Evolutionary conservation across 2,797 vertebrate genomes (phyloP).

Genomic region (Chloroceryle amazona): DNA sequence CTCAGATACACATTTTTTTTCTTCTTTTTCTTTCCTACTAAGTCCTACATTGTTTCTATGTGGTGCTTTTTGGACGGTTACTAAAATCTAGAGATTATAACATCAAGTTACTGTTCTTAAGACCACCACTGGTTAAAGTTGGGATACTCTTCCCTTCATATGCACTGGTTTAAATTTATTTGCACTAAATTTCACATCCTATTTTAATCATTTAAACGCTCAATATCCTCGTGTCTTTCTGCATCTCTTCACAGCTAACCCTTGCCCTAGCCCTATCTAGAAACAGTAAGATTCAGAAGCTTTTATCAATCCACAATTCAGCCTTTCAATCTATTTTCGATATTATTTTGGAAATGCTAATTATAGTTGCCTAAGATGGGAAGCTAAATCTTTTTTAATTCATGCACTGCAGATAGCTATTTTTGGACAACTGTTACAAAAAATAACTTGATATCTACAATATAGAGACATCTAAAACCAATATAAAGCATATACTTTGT

Average conservation of each 20-base stretch:
- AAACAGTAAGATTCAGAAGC: background rate
- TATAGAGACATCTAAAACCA: background rate
- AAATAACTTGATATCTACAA: background rate
- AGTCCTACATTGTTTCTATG: background rate
- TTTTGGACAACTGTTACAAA: background rate
- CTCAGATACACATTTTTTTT: background rate
- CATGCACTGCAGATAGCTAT: background rate
- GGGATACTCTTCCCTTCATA: background rate
- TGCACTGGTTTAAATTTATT: background rate
- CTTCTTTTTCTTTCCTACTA: background rate
- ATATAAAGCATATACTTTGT: background rate
- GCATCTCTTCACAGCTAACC: background rate
- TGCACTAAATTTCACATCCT: background rate
- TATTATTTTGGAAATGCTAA: background rate
- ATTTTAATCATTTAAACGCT: background rate
- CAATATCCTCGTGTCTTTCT: background rate
- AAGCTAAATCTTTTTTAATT: background rate
- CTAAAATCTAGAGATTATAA: background rate
- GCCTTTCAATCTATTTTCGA: background rate
- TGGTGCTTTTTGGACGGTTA: background rate
- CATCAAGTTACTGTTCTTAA: background rate
- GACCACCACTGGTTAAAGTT: background rate
- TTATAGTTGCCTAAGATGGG: background rate
- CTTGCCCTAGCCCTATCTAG: background rate
- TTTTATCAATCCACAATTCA: background rate